phyloP scores from a whole-genome alignment of 2,888 invertebrate species.

The Leucoptera coffeella region DNA sequence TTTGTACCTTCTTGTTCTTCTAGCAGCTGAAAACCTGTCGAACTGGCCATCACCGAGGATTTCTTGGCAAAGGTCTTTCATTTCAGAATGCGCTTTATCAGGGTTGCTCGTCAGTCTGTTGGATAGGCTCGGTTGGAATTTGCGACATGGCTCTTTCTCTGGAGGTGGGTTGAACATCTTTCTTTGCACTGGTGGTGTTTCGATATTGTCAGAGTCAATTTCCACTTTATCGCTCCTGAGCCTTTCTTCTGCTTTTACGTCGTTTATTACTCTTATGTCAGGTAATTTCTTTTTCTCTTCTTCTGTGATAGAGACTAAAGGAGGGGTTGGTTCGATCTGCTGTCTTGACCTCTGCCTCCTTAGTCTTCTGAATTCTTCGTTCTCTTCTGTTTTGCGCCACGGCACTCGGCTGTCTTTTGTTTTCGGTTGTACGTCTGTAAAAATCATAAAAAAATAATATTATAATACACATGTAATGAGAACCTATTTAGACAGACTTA shows the following conservation, averaged over 20 bases:
- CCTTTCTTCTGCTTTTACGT: constrained; percentile 12
- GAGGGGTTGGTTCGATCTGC: constrained; percentile 27
- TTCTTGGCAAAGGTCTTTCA: constrained; percentile 43
- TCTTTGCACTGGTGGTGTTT: constrained; percentile 79
- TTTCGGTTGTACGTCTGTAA: constrained; percentile 62
- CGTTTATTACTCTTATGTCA: constrained; percentile 29
- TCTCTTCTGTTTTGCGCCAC: constrained; percentile 69
- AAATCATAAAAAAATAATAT: background rate
- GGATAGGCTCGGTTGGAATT: constrained; percentile 31
- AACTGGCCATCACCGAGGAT: constrained; percentile 72
- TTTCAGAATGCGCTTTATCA: constrained; percentile 27
- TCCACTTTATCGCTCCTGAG: constrained; percentile 60
- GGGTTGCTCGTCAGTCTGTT: constrained; percentile 11
- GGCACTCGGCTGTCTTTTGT: constrained; percentile 73
- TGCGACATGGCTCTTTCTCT: constrained; percentile 54
- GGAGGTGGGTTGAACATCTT: constrained; percentile 60
- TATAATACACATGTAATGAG: too few species aligned
- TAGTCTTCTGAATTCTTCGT: constrained; percentile 56
- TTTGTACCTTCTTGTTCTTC: constrained; percentile 77
- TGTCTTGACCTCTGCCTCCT: constrained; percentile 52
- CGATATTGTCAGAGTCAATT: constrained; percentile 86
- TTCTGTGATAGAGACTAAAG: constrained; percentile 55
- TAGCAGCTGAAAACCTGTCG: constrained; percentile 74
- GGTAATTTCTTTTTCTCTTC: constrained; percentile 56
- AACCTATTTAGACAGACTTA: too few species aligned